Conservation (phyloP, 2,113 vertebrate species). For the Triplophysa dalaica region DNA sequence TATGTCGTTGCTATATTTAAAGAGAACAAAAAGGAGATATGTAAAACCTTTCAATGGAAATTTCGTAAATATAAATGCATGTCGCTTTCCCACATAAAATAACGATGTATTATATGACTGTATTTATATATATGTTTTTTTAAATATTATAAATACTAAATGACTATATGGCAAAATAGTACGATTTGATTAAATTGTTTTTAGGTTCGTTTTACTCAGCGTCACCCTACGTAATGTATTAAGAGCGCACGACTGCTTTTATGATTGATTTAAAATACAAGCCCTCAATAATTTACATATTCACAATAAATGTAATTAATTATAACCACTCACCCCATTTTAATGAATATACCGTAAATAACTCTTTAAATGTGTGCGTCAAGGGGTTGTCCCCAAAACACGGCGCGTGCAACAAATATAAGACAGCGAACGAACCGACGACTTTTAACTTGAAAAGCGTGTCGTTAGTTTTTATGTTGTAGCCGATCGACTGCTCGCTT, state of each 20-base stretch:
- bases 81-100: too few species aligned
- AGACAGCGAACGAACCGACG: neutral
- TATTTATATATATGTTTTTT: too few species aligned
- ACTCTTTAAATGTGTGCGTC: neutral
- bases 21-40: too few species aligned
- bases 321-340: neutral
- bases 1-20: too few species aligned
- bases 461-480: neutral
- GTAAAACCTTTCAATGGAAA: too few species aligned
- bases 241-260: neutral
- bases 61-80: too few species aligned
- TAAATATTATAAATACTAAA: too few species aligned
- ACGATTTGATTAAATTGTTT: too few species aligned
- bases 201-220: too few species aligned
- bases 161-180: too few species aligned
- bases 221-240: neutral
- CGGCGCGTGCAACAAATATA: too few species aligned
- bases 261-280: slow-evolving; percentile 16
- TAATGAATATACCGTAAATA: neutral
- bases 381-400: neutral
- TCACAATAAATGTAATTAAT: neutral
- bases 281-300: neutral
- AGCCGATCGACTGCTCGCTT: neutral
- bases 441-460: slow-evolving; percentile 24
- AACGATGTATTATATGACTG: too few species aligned